These are phyloP conservation scores for Octopus bimaculoides DNA, from an alignment of 1,140 invertebrate species.

Conservation along the genomic window DNA sequence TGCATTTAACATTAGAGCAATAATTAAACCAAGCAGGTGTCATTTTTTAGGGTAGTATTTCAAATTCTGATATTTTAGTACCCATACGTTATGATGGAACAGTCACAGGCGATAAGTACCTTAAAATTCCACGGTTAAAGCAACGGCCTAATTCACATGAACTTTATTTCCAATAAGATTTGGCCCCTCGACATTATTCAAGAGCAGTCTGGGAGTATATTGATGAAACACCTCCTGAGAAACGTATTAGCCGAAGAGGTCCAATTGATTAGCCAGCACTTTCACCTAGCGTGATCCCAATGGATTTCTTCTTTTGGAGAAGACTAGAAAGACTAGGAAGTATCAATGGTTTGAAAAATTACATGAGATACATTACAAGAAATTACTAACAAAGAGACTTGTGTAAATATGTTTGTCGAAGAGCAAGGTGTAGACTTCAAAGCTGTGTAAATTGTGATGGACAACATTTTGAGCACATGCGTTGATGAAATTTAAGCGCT, in stretches of 20 bases:
- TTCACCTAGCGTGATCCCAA: not conserved
- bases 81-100: not conserved
- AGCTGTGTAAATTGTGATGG: too few relatives aligned
- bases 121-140: not conserved
- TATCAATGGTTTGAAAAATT: not conserved
- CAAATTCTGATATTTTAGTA: not conserved
- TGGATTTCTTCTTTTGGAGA: conserved; percentile 3
- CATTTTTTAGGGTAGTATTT: not conserved
- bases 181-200: not conserved
- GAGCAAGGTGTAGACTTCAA: too few relatives aligned
- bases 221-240: not conserved
- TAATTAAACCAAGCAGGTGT: not conserved
- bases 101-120: not conserved
- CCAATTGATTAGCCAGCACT: not conserved
- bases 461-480: too few relatives aligned
- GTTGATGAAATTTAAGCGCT: too few relatives aligned
- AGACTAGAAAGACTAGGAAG: not conserved
- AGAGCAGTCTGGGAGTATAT: not conserved
- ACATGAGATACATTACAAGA: not conserved
- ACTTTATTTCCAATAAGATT: not conserved
- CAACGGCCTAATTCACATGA: not conserved
- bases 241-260: not conserved
- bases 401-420: not conserved
- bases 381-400: not conserved
- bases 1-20: not conserved